phyloP scores from a whole-genome alignment of 2,797 vertebrate species.

The Chromobotia macracanthus region DNA sequence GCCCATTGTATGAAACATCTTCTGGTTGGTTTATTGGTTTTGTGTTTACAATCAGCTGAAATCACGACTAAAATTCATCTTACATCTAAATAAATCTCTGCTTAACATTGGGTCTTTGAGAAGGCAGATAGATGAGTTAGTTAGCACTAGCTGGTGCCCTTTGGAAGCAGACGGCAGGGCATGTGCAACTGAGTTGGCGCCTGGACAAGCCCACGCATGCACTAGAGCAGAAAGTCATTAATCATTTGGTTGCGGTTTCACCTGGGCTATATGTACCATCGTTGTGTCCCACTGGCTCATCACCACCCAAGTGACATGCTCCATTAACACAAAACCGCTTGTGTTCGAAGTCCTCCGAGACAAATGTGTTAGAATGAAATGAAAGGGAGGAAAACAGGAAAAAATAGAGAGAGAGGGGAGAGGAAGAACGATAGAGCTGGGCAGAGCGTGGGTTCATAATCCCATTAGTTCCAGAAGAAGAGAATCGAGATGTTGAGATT shows the following conservation, averaged over 20 bases:
- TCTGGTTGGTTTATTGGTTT: not conserved
- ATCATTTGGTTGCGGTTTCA: slow-evolving; percentile 54
- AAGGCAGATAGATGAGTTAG: slow-evolving; percentile 44
- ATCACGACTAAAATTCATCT: not conserved
- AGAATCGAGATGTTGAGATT: slow-evolving; percentile 33
- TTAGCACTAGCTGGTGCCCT: slow-evolving; percentile 5
- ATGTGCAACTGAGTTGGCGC: slow-evolving; percentile 10
- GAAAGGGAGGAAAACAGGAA: not conserved
- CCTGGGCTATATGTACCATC: slow-evolving; percentile 49
- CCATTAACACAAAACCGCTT: slow-evolving; percentile 46
- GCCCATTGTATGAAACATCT: not conserved
- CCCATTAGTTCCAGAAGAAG: slow-evolving; percentile 27
- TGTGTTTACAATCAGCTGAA: not conserved
- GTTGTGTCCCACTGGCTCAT: slow-evolving; percentile 25
- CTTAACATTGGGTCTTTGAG: slow-evolving; percentile 11
- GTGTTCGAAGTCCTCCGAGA: not conserved
- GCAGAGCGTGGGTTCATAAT: slow-evolving; percentile 49
- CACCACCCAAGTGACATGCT: slow-evolving; percentile 48
- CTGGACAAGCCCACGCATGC: slow-evolving; percentile 30
- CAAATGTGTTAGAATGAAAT: slow-evolving; percentile 5
- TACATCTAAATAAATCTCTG: not conserved
- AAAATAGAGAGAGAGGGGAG: not conserved
- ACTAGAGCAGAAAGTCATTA: slow-evolving; percentile 54
- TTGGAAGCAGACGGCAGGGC: slow-evolving; percentile 42
- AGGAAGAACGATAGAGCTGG: slow-evolving; percentile 8